Conservation (phyloP, 1,140 invertebrate species). For the Euura saliciscinereae region DNA sequence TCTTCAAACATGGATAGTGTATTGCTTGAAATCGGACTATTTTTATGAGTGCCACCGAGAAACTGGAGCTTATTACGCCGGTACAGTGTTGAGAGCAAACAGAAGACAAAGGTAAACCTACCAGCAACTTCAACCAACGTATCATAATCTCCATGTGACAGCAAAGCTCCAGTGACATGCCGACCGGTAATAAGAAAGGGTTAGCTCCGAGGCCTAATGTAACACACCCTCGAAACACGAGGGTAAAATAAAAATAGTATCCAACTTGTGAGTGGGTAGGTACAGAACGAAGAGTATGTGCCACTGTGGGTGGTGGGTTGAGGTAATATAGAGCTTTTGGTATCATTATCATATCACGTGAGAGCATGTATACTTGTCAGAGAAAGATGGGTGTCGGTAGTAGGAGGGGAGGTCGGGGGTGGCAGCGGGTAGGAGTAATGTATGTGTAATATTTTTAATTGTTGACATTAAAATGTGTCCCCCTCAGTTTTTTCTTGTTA, state of each 20-base stretch:
- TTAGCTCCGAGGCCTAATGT: conserved; percentile 8
- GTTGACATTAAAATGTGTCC: conserved; percentile 56
- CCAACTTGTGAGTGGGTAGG: neutral
- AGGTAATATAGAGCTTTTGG: conserved; percentile 18
- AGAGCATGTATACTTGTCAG: conserved; percentile 29
- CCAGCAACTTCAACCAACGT: neutral
- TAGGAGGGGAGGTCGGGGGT: neutral
- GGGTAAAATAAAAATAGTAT: conserved; percentile 14
- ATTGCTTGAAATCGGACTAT: too few relatives aligned
- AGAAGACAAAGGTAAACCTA: neutral
- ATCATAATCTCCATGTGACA: conserved; percentile 3
- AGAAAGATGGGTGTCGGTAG: conserved; percentile 43
- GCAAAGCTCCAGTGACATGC: conserved; percentile 9
- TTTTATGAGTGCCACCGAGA: too few relatives aligned
- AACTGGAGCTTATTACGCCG: too few relatives aligned
- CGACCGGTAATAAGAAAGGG: conserved; percentile 13
- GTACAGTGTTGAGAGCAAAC: neutral
- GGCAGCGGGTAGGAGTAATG: conserved; percentile 39
- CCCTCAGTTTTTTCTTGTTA: conserved; percentile 47
- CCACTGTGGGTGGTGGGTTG: conserved; percentile 12
- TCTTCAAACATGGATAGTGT: too few relatives aligned
- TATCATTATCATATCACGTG: conserved; percentile 31
- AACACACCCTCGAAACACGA: conserved; percentile 14
- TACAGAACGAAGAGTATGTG: conserved; percentile 17
- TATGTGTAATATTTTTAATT: conserved; percentile 58